A percentile compares a stretch with the other conserved stretches of the same genome.
These are phyloP conservation scores for Clitarchus hookeri DNA, from an alignment of 2,888 invertebrate species.

Conservation along the genomic window DNA sequence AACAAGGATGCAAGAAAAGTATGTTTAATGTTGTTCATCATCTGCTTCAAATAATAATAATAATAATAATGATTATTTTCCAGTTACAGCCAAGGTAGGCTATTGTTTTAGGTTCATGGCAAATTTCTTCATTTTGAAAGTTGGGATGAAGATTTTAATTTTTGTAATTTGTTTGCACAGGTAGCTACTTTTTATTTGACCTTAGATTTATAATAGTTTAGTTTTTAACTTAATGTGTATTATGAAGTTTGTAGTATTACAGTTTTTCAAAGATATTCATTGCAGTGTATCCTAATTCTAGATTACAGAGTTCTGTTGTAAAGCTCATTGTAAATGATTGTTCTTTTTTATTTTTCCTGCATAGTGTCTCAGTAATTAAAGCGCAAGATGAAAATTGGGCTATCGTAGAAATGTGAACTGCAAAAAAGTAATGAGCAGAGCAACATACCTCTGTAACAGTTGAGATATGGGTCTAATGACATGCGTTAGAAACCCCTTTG, in stretches of 20 bases:
- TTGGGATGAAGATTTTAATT: neutral
- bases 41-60: neutral
- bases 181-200: neutral
- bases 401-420: neutral
- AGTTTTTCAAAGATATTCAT: neutral
- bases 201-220: neutral
- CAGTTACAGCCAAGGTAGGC: neutral
- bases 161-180: neutral
- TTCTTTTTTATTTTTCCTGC: neutral
- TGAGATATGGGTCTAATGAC: too few relatives aligned
- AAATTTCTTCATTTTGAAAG: neutral
- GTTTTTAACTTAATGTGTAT: too few relatives aligned
- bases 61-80: neutral
- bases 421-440: neutral
- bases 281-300: slow-evolving; percentile 9
- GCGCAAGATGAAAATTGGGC: neutral
- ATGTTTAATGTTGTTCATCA: neutral
- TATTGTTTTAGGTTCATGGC: neutral
- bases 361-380: neutral
- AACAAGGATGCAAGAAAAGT: too few relatives aligned
- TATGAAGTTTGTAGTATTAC: neutral
- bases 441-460: neutral
- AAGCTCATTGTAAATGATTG: neutral
- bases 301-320: neutral
- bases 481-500: too few relatives aligned